Base-by-base conservation (phyloP, 2,888 invertebrate species). In the Drosophila lutescens region DNA sequence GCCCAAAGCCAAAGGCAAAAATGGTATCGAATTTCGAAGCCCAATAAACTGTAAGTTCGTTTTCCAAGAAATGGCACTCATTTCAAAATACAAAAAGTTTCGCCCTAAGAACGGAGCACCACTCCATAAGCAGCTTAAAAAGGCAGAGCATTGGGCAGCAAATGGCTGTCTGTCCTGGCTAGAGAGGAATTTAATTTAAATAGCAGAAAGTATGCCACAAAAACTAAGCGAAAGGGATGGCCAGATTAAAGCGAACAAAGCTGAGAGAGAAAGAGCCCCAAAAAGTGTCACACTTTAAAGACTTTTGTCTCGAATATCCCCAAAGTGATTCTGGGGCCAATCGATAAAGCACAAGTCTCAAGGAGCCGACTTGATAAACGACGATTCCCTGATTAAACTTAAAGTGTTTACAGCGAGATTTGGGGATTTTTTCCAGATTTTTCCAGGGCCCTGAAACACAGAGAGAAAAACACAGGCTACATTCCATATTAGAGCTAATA, bases 71-170 rank as follows among this genome's bases (percentile, higher is more conserved):
- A 38, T 58, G n/a, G 12, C 38, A 53, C 30, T 53, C 40, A 54
- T 40, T 41, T 17, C n/a, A 26, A 20, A 26, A n/a, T 20, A 17
- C 12, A 58, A 61, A 60, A 61, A 44, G 26, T 44, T 44, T 58
- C 23, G 26, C 10, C 36, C 15, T 2, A 30, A 44, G 36, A 36
- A 43, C 30, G 8, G 30, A 12, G 9, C 26, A 61, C 36, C 26
- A 58, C 30, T 46, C 59, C 59, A 46, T 58, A 46, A 59, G 61
- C 59, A 30, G 61, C 60, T 60, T 60, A 60, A 44, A 60, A 44
- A 12, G 44, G 30, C 23, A 13, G 41, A 41, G 32, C 30, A 41
- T 36, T 34, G 43, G n/a, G 43, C 23, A 13, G 9, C 9, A 32
- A 50, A 41, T 30, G 54, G 40, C 38, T 6, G 26, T 26, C 26